Percentiles rank a stretch among this genome's conserved stretches.
Conservation (phyloP, 2,797 vertebrate species). For the Pyrocephalus nanus region DNA sequence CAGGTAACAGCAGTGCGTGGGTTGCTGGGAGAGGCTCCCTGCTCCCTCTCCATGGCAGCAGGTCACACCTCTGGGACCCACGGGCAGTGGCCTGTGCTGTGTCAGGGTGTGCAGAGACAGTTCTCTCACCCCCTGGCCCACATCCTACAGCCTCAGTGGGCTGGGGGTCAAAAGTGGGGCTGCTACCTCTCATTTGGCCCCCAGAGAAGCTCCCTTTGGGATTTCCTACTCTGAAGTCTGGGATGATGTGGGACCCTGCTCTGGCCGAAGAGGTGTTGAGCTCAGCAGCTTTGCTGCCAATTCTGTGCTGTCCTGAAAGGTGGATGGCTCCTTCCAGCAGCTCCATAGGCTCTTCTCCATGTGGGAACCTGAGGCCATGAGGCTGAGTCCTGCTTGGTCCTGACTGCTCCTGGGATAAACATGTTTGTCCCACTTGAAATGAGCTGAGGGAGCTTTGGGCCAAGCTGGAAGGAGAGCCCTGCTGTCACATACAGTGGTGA, state of each 20-base stretch:
- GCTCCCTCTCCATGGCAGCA: neutral
- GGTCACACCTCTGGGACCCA: neutral
- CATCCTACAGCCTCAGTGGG: rapidly evolving
- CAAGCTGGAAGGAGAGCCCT: neutral
- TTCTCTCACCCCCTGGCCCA: rapidly evolving
- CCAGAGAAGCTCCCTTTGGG: too few relatives aligned
- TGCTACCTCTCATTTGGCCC: neutral
- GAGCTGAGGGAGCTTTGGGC: neutral
- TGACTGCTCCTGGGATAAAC: neutral
- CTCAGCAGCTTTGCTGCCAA: neutral
- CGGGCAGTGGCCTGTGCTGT: rapidly evolving
- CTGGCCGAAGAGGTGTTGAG: neutral
- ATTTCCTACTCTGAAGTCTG: neutral
- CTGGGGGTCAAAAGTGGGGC: neutral
- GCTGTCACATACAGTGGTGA: neutral
- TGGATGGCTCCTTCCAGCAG: neutral
- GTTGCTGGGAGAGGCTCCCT: neutral
- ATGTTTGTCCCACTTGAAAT: neutral
- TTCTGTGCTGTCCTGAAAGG: neutral
- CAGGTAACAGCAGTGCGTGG: neutral
- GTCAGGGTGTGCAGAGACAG: neutral
- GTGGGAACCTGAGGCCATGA: neutral
- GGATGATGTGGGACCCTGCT: neutral
- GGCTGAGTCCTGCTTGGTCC: neutral
- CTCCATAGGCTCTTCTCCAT: neutral